These are phyloP conservation scores for Ophioderma brevispina DNA, from an alignment of 35 echinoderm and acorn worm genomes.

Conservation along the genomic window DNA sequence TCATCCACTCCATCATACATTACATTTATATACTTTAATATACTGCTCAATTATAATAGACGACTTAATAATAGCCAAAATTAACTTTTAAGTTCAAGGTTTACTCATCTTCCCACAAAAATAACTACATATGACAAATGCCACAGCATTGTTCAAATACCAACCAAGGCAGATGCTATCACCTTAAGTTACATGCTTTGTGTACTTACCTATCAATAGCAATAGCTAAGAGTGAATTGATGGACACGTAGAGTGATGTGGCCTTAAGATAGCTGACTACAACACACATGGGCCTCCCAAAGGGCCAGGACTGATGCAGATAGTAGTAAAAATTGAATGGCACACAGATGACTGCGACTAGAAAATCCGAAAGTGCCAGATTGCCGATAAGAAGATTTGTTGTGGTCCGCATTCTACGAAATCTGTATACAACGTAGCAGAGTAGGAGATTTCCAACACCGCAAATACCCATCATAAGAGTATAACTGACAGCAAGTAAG, in stretches of 20 bases:
- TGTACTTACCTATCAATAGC: conserved; percentile 88
- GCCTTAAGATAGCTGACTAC: conserved; percentile 70
- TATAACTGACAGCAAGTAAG: conserved; percentile 61
- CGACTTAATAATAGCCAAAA: too few relatives aligned
- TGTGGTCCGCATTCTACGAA: conserved; percentile 89
- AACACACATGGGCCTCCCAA: conserved; percentile 75
- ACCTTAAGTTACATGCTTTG: too few relatives aligned
- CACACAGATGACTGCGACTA: conserved; percentile 79
- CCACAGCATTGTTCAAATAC: too few relatives aligned
- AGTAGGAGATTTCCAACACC: conserved; percentile 89
- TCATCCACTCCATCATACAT: too few relatives aligned
- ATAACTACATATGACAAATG: too few relatives aligned
- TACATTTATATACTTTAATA: too few relatives aligned
- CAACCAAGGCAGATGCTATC: too few relatives aligned
- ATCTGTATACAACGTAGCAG: conserved; percentile 82
- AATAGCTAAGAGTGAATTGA: conserved; percentile 85
- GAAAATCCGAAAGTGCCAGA: conserved; percentile 90
- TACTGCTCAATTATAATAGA: too few relatives aligned
- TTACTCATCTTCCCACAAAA: too few relatives aligned
- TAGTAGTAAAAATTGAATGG: conserved; percentile 99
- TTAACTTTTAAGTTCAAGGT: too few relatives aligned
- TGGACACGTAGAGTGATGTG: conserved; percentile 89
- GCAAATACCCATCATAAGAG: conserved; percentile 73
- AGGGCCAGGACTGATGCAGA: conserved; percentile 78
- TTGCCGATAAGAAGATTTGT: conserved; percentile 95